phyloP scores from a whole-genome alignment of 2,888 invertebrate species.

The Drosophila stalkeri region DNA sequence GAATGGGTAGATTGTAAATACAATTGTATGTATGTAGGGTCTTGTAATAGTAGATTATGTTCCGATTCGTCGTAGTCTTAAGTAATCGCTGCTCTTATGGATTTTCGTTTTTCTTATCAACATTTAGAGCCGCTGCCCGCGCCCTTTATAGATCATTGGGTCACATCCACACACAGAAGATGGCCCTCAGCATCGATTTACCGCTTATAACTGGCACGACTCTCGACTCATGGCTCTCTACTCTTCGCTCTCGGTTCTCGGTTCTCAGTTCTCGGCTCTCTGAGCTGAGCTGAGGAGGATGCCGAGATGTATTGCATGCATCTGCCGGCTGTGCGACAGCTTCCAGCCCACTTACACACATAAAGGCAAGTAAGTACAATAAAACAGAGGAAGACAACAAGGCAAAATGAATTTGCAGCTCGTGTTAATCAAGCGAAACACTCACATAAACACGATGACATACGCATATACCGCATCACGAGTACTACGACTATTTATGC shows the following conservation, averaged over 20 bases:
- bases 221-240: no score
- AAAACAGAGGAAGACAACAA: slow-evolving; percentile 47
- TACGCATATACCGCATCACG: slow-evolving; percentile 20
- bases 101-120: slow-evolving; percentile 65
- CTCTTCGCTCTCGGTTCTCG: not conserved
- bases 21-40: slow-evolving; percentile 25
- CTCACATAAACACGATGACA: slow-evolving; percentile 46
- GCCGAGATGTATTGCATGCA: slow-evolving; percentile 22
- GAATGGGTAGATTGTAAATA: slow-evolving; percentile 37
- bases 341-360: slow-evolving; percentile 24
- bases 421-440: slow-evolving; percentile 76
- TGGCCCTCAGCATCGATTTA: slow-evolving; percentile 73
- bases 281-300: slow-evolving; percentile 19
- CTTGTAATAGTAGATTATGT: slow-evolving; percentile 44
- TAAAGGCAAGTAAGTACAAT: slow-evolving; percentile 3
- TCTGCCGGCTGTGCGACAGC: slow-evolving; percentile 25
- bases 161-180: slow-evolving; percentile 43
- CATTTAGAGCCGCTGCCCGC: slow-evolving; percentile 50
- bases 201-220: slow-evolving; percentile 70
- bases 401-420: slow-evolving; percentile 81
- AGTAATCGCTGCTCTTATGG: slow-evolving; percentile 54
- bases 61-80: slow-evolving; percentile 37
- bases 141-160: slow-evolving; percentile 76
- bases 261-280: not conserved
- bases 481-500: slow-evolving; percentile 56